A percentile compares a stretch with the other conserved stretches of the same genome.
These are phyloP conservation scores for Stichopus horrens DNA, from an alignment of 53 echinoderm and acorn worm species.

Conservation along the genomic window DNA sequence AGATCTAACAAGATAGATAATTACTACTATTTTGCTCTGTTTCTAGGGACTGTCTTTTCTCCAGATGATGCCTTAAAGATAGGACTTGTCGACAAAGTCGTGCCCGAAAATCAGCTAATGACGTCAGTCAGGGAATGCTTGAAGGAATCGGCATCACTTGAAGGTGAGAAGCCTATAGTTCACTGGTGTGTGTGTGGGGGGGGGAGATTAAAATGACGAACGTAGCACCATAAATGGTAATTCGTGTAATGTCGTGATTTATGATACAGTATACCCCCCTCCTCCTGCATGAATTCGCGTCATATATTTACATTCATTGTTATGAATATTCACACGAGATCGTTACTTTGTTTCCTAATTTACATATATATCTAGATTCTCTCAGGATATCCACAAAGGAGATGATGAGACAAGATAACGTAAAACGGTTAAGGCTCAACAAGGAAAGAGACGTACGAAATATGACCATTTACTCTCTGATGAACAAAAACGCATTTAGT, in stretches of 20 bases:
- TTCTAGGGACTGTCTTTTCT: slow-evolving; percentile 9
- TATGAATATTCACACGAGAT: too few relatives aligned
- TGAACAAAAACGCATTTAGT: background rate
- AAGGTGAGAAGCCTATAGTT: background rate
- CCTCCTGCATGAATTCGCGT: too few relatives aligned
- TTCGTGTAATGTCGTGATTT: too few relatives aligned
- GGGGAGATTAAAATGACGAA: too few relatives aligned
- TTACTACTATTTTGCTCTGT: background rate
- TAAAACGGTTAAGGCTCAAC: background rate
- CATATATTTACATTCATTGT: too few relatives aligned
- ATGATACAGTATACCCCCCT: too few relatives aligned
- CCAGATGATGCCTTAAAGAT: slow-evolving; percentile 7
- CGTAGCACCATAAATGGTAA: too few relatives aligned
- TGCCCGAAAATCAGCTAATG: background rate
- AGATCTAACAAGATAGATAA: too few relatives aligned
- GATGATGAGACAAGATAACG: background rate
- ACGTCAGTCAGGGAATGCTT: background rate
- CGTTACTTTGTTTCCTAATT: background rate
- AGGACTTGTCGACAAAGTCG: background rate
- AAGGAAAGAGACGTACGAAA: background rate
- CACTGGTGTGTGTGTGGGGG: too few relatives aligned
- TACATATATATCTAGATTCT: background rate
- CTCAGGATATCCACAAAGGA: background rate
- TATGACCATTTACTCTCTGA: background rate
- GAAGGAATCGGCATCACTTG: slow-evolving; percentile 7